phyloP scores from a whole-genome alignment of 2,888 invertebrate species.

The Drosophila percnosoma region DNA sequence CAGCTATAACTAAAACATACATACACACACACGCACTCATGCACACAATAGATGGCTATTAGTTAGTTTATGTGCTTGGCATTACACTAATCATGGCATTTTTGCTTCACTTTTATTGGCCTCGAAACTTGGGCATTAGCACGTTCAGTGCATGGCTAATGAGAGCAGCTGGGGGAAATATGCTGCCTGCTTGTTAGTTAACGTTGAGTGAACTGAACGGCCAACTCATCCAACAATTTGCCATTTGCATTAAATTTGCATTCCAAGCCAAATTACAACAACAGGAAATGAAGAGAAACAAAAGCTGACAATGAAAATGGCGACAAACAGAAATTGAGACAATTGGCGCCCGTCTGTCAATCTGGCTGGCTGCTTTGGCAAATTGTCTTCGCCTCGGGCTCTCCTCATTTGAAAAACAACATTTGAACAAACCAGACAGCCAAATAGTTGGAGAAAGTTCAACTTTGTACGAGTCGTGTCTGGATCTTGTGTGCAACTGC shows the following conservation, averaged over 20 bases:
- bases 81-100: slow-evolving; percentile 74
- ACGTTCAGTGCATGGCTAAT: slow-evolving; percentile 70
- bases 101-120: slow-evolving; percentile 62
- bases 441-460: slow-evolving; percentile 40
- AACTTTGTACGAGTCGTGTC: slow-evolving; percentile 38
- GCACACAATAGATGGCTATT: slow-evolving; percentile 18
- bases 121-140: slow-evolving; percentile 60
- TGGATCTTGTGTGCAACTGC: slow-evolving; percentile 26
- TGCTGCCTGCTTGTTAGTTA: slow-evolving; percentile 35
- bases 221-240: slow-evolving; percentile 46
- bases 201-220: slow-evolving; percentile 29
- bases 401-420: slow-evolving; percentile 47
- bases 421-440: slow-evolving; percentile 35
- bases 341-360: slow-evolving; percentile 54
- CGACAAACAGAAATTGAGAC: slow-evolving; percentile 64
- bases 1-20: slow-evolving; percentile 25
- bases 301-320: slow-evolving; percentile 49
- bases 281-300: slow-evolving; percentile 24
- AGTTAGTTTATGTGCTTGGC: slow-evolving; percentile 58
- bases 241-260: slow-evolving; percentile 67
- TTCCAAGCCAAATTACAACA: slow-evolving; percentile 44
- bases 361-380: slow-evolving; percentile 30
- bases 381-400: slow-evolving; percentile 61
- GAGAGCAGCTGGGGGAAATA: slow-evolving; percentile 42
- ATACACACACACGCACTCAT: not conserved